Base-by-base conservation (phyloP, 2,113 vertebrate genomes). In the Haemorhous mexicanus region DNA sequence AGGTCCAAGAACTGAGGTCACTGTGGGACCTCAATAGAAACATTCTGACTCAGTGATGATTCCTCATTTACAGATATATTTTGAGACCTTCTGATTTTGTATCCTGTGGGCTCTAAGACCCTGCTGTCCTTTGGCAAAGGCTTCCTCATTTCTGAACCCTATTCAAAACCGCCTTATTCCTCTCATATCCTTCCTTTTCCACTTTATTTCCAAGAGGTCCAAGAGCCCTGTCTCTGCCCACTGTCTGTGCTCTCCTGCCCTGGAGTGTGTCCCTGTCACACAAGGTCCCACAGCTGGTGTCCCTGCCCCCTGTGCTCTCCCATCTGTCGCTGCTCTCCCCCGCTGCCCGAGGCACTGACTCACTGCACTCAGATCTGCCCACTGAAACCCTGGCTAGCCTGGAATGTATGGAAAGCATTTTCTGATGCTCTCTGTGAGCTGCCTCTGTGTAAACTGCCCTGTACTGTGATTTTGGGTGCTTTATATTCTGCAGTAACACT, bases 61-160 rank as follows among this genome's bases (percentile, higher is more conserved):
- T 95, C 86, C 64, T 92, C 83, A 89, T 93, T 96, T 96, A 53
- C 83, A 56, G 66, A 75, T 93, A 94, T 93, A 94, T 95, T 97
- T 94, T 95, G 93, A 96, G 90, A 86, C 56, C 85, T 80, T 70
- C 89, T 91, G 89, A 86, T 93, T 93, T 90, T 93, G 68, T 77
- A 90, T 92, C 87, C 88, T 93, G 92, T 92, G 87, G 90, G 72
- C 76, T 86, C 76, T 81, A 75, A 87, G 83, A 86, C 88, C 92
- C 59, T 43, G 79, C 92, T 90, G 93, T 74, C 90, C 58, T 89
- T 96, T 96, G 96, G 95, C 96, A 93, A 68, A 87, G 14, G 18
- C 53, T 53, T 75, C 46, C 74, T 89, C 10, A 0, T 89, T 90
- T 87, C 88, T 95, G 90, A 95, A 69, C 39, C 35, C 27, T 49